Percentiles rank a stretch among this genome's conserved stretches.
Evolutionary conservation across 2,113 vertebrate species (phyloP).

Genomic region (Hylia prasina): DNA sequence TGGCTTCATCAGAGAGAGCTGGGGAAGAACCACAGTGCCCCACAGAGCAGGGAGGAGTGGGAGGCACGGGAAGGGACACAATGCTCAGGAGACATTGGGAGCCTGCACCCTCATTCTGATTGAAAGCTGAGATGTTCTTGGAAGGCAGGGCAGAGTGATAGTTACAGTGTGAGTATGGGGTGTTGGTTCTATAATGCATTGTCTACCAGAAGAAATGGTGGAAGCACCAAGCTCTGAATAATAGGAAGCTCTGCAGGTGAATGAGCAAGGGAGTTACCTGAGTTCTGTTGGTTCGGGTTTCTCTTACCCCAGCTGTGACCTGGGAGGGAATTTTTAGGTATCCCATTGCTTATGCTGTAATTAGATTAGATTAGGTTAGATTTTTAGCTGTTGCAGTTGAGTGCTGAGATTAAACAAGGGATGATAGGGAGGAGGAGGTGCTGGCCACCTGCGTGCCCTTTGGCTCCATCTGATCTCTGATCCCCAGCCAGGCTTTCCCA

Average conservation of each 20-base stretch:
- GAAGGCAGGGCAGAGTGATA: background rate
- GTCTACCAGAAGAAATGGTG: background rate
- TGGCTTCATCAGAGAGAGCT: accelerated
- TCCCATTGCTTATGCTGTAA: background rate
- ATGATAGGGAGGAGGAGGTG: background rate
- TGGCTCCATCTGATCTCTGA: background rate
- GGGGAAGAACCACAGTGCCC: background rate
- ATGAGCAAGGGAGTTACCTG: background rate
- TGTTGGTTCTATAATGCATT: background rate
- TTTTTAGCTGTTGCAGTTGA: background rate
- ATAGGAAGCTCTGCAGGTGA: background rate
- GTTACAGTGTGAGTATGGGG: accelerated
- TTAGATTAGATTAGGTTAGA: no score
- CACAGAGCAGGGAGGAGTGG: background rate
- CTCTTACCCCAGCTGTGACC: background rate
- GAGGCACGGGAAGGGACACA: background rate
- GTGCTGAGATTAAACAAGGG: background rate
- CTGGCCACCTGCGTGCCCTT: background rate
- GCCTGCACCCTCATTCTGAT: background rate
- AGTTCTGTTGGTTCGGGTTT: background rate
- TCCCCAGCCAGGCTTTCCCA: background rate
- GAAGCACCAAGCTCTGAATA: background rate
- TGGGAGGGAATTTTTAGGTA: background rate
- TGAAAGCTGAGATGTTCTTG: background rate
- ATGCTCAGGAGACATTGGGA: accelerated